A percentile compares a stretch with the other conserved stretches of the same genome.
Evolutionary conservation across 2,888 invertebrate species (phyloP).

Genomic region (Meloe dianella): DNA sequence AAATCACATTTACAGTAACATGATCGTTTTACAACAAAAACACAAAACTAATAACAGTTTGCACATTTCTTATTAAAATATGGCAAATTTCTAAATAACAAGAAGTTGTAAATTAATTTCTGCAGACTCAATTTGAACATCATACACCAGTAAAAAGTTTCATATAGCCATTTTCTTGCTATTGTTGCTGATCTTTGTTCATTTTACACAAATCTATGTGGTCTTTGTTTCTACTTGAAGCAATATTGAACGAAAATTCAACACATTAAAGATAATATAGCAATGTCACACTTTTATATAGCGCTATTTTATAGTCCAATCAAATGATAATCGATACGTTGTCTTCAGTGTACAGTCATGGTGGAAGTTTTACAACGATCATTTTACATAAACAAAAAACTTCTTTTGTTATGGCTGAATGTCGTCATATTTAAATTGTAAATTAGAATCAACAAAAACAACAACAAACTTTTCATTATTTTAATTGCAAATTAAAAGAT

Average conservation of each 20-base stretch:
- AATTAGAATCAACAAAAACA: not conserved
- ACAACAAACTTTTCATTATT: not conserved
- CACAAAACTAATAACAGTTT: slow-evolving; percentile 30
- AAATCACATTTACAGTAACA: slow-evolving; percentile 26
- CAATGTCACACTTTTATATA: not conserved
- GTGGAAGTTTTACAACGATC: not conserved
- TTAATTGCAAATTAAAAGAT: slow-evolving; percentile 6
- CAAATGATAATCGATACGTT: slow-evolving; percentile 3
- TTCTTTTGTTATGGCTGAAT: not conserved
- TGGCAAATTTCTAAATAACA: not conserved
- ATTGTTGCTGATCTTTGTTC: too few species aligned
- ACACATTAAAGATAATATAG: slow-evolving; percentile 9
- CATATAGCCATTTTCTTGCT: not conserved
- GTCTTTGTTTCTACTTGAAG: slow-evolving; percentile 7
- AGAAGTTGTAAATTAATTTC: slow-evolving; percentile 8
- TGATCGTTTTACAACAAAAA: slow-evolving; percentile 19
- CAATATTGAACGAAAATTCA: not conserved
- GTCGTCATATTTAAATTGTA: not conserved
- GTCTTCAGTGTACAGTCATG: not conserved
- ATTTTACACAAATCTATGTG: too few species aligned
- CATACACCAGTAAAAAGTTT: not conserved
- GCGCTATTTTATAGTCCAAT: slow-evolving; percentile 9
- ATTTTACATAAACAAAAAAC: not conserved
- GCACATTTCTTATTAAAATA: slow-evolving; percentile 23
- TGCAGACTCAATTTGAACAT: not conserved